Evolutionary conservation across 2,888 invertebrate genomes (phyloP).

Genomic region (Trimorus sp.): DNA sequence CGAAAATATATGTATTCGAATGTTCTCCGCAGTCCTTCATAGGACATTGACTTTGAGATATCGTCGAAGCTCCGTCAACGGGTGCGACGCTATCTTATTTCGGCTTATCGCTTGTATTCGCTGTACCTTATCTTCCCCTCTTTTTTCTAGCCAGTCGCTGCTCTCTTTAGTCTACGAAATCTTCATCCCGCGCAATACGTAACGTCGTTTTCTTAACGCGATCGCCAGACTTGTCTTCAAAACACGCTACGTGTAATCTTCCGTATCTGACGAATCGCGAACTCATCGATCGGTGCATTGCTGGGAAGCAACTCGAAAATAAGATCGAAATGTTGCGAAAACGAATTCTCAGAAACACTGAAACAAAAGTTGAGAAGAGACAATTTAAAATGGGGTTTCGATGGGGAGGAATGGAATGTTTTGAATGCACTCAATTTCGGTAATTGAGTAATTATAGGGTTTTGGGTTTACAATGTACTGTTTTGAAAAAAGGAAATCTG

Average conservation of each 20-base stretch:
- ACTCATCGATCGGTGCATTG: constrained; percentile 1
- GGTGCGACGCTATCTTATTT: constrained; percentile 77
- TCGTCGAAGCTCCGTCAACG: constrained; percentile 75
- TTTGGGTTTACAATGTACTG: too few species aligned
- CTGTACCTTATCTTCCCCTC: constrained; percentile 74
- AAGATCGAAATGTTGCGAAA: too few species aligned
- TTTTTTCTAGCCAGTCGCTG: constrained; percentile 69
- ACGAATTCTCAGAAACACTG: too few species aligned
- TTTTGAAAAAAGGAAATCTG: too few species aligned
- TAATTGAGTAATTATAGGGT: too few species aligned
- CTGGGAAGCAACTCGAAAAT: not conserved
- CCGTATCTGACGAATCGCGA: not conserved
- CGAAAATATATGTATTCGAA: constrained; percentile 64
- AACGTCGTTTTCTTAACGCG: constrained; percentile 37
- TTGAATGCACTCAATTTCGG: too few species aligned
- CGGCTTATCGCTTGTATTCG: constrained; percentile 79
- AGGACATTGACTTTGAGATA: constrained; percentile 82
- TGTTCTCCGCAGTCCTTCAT: constrained; percentile 77
- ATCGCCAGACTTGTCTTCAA: constrained; percentile 19
- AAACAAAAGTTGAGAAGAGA: too few species aligned
- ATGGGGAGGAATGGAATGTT: too few species aligned
- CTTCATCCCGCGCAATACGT: constrained; percentile 54
- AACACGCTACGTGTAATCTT: not conserved
- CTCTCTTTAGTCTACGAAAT: constrained; percentile 67
- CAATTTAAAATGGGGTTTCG: too few species aligned